These are phyloP conservation scores for Agrilus mali DNA, from an alignment of 2,888 invertebrate species.

Conservation along the genomic window DNA sequence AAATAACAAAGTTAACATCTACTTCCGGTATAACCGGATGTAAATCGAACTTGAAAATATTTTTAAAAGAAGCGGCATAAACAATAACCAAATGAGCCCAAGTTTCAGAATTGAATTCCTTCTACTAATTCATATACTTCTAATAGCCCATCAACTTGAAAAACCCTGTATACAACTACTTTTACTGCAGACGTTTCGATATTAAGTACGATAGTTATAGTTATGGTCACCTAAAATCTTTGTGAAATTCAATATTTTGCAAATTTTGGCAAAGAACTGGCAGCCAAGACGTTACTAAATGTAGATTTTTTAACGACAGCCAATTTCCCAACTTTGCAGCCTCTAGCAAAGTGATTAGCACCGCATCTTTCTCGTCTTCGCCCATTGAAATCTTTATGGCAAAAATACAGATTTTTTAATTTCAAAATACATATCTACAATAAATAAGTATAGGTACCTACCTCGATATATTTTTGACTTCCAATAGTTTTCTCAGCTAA, in stretches of 20 bases:
- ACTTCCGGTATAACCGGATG: too few species aligned
- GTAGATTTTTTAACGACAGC: constrained; percentile 72
- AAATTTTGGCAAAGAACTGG: constrained; percentile 55
- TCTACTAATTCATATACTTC: too few species aligned
- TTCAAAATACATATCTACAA: not conserved
- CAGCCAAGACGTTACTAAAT: constrained; percentile 61
- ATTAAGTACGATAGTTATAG: too few species aligned
- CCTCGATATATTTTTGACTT: constrained; percentile 44
- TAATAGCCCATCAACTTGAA: too few species aligned
- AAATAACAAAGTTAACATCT: too few species aligned
- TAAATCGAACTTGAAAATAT: too few species aligned
- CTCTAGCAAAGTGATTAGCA: constrained; percentile 43
- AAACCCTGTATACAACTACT: too few species aligned
- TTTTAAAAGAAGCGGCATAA: too few species aligned
- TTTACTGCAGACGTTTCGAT: constrained; percentile 8
- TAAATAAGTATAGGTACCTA: too few species aligned
- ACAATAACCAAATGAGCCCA: too few species aligned
- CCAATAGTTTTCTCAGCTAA: constrained; percentile 41
- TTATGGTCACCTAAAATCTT: constrained; percentile 46
- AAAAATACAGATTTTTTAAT: not conserved
- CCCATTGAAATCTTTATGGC: constrained; percentile 59
- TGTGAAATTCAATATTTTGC: constrained; percentile 33
- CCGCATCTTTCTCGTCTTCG: constrained; percentile 59
- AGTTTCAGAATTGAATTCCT: too few species aligned
- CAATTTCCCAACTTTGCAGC: constrained; percentile 54